Evolutionary conservation across 2,113 vertebrate species (phyloP), one percentile per base, ranked within the genome.

Genomic region (Erythrocercus mccallii): DNA sequence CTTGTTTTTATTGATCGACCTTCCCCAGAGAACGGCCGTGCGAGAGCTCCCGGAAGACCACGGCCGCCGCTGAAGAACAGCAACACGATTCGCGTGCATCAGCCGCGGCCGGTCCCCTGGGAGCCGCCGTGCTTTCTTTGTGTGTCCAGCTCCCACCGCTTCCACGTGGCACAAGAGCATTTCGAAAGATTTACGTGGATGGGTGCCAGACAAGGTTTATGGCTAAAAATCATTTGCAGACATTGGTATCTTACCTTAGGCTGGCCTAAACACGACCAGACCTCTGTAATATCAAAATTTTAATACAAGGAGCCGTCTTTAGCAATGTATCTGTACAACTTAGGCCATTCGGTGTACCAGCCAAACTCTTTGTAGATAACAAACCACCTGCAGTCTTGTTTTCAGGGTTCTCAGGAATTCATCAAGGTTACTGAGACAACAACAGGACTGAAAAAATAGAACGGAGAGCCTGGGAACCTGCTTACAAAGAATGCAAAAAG

Each of bases 131-230:
- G 48, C n/a, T 40, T 40, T 23, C 4, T 19, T 0, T 7, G 21
- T 9, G 35, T 5, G 15, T 10, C 47, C 58, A 2, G 40, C n/a
- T 47, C 9, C 77, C 31, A 2, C 15, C 12, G 0, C 16, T 25
- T 18, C 6, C 25, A 28, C 22, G 3, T 11, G 70, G 35, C 50
- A 5, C 7, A 3, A 3, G 0, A 4, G 56, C 3, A 10, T 3
- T 18, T 8, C 21, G 0, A 18, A 6, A 44, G 30, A 4, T 12
- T 6, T 4, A 1, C 4, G 1, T 31, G 53, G 40, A 12, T 15
- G 23, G 20, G 30, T 33, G 65, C 48, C 73, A 9, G 56, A 56
- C 58, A 7, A 53, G 21, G 5, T 10, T 31, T 31, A 5, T 30
- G 47, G 35, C 22, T 57, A 58, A 81, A 65, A 78, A 42, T 21